Evolutionary conservation across 2,797 vertebrate species (phyloP).

Genomic region (Enteromius treurensis): DNA sequence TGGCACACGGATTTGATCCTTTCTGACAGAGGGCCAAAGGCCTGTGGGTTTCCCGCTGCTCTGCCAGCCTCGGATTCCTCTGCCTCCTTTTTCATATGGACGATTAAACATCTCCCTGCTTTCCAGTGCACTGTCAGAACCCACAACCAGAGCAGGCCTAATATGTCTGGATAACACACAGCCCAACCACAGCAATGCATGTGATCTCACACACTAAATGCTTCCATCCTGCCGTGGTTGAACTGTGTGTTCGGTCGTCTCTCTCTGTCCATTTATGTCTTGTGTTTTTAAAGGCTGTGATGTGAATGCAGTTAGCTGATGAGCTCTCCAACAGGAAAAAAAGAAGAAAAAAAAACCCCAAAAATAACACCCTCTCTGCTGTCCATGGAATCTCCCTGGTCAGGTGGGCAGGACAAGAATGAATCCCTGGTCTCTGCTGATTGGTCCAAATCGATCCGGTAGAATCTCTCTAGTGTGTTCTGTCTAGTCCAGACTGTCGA

Average conservation of each 20-base stretch:
- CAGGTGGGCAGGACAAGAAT: neutral
- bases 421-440: neutral
- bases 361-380: neutral
- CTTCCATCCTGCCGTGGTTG: constrained; percentile 23
- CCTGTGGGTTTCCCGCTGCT: constrained; percentile 43
- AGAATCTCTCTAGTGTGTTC: neutral
- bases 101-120: constrained; percentile 36
- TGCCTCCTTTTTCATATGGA: constrained; percentile 19
- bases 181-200: constrained; percentile 28
- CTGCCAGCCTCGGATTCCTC: constrained; percentile 52
- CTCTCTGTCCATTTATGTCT: neutral
- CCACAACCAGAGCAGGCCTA: constrained; percentile 32
- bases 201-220: constrained; percentile 31
- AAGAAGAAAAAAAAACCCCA: too few relatives aligned
- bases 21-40: constrained; percentile 57
- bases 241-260: constrained; percentile 3
- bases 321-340: neutral
- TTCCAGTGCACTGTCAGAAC: constrained; percentile 50
- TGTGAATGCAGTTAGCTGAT: constrained; percentile 6
- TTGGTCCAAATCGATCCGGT: neutral
- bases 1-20: constrained; percentile 56
- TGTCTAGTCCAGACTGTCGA: constrained; percentile 5
- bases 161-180: constrained; percentile 26
- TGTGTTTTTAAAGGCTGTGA: constrained; percentile 1
- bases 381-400: neutral